Base-by-base conservation (phyloP, 2,888 invertebrate species). In the Tipula helvola region DNA sequence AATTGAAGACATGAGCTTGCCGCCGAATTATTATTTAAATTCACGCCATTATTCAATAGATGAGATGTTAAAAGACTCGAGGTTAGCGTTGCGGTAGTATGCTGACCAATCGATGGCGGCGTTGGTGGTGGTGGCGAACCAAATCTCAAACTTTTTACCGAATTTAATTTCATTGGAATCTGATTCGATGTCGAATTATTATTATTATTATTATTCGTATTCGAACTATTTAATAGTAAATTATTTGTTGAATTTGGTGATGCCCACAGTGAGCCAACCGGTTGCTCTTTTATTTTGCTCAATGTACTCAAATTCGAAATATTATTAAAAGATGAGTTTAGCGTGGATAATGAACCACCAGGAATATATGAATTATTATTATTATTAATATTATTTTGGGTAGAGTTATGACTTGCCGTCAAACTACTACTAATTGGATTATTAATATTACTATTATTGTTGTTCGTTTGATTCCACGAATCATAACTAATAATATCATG, bases 1-100 rank as follows among this genome's bases (percentile, higher is more conserved):
- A 94, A 92, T 90, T 94, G 94, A 89, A 94, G 92, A 92, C 93
- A 90, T 91, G 93, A 88, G 85, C 92, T 90, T 47, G 93, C 91
- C 91, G 92, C 91, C 36, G 84, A 85, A 42, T 86, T 85, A 86
- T 84, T 13, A 57, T 16, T 86, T 16, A 18, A 13, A 85, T 44
- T 87, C 84, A 39, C 71, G 42, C 28, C 52, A 52, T 44, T 83
- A 83, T 85, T 52, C 57, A 13, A 13, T 8, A 71, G 44, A 85
- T 83, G 86, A 47, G 84, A 84, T 39, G 87, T 86, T 84, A 86
- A 86, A 18, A 42, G 44, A 42, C 28, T 28, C 28, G 41, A 8
- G 16, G 44, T 47, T 36, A 47, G 12, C 2, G 36, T 18, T 36
- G 47, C 57, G 39, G 86, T 57, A 83, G n/a, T 84, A 42, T 87